Percentiles rank a stretch among this genome's conserved stretches.
Conservation (phyloP, 2,888 invertebrate species). For the Furcula furcula region DNA sequence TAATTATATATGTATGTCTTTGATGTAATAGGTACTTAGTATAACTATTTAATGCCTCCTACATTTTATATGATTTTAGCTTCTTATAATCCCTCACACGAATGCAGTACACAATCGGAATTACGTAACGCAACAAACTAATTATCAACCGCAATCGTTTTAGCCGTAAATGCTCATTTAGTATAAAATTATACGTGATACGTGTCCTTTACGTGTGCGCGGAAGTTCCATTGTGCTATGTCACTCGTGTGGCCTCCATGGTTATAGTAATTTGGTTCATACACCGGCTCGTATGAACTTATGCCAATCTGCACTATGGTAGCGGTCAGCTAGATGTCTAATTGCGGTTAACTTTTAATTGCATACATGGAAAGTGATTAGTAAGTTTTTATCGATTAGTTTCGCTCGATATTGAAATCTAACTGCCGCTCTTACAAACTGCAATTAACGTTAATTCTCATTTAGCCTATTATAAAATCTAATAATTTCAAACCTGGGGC, state of each 20-base stretch:
- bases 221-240: constrained; percentile 52
- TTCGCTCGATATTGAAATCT: no score
- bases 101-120: not conserved
- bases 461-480: no score
- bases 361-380: no score
- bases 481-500: no score
- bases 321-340: no score
- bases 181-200: constrained; percentile 38
- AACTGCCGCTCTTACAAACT: no score
- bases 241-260: constrained; percentile 40
- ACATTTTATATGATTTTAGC: not conserved
- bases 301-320: constrained; percentile 26
- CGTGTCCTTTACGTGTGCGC: constrained; percentile 39
- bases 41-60: no score
- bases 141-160: constrained; percentile 12
- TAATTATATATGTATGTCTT: no score
- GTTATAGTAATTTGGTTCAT: constrained; percentile 25
- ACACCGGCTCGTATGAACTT: constrained; percentile 27
- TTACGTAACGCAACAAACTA: not conserved
- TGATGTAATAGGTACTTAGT: no score
- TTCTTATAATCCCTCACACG: not conserved
- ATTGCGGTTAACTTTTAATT: no score
- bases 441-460: no score
- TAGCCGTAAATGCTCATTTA: constrained; percentile 22
- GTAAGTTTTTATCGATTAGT: no score